phyloP scores from a whole-genome alignment of 92 coral and sea anemone species.

The Actinostola sp. region DNA sequence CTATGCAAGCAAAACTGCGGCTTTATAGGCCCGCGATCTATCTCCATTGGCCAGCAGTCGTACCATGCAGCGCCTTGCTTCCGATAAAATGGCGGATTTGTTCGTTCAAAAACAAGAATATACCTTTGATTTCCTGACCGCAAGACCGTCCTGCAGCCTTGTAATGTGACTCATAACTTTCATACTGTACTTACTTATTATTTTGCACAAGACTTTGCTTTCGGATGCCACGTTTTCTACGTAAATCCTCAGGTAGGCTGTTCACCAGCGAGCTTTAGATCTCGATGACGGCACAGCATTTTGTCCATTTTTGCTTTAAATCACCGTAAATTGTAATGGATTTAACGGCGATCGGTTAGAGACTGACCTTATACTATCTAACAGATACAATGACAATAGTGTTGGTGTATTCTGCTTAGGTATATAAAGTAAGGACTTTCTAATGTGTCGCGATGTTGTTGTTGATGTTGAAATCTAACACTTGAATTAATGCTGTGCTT shows the following conservation, averaged over 20 bases:
- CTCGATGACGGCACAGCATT: neutral
- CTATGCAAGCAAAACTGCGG: too few species aligned
- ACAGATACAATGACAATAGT: too few species aligned
- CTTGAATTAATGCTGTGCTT: too few species aligned
- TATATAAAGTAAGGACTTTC: too few species aligned
- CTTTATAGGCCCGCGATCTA: slow-evolving; percentile 30
- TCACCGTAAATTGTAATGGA: neutral
- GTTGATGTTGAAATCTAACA: too few species aligned
- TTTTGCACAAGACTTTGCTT: slow-evolving; percentile 7
- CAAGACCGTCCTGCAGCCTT: neutral
- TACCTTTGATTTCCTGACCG: slow-evolving; percentile 13
- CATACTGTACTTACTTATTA: neutral
- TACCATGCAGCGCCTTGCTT: slow-evolving; percentile 60
- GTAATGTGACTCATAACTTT: slow-evolving; percentile 25
- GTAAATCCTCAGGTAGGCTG: slow-evolving; percentile 71
- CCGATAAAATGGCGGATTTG: slow-evolving; percentile 39
- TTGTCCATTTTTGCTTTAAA: too few species aligned
- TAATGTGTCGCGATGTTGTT: too few species aligned
- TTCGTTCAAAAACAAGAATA: slow-evolving; percentile 24
- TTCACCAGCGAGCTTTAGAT: neutral
- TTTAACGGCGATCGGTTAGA: too few species aligned
- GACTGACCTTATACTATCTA: too few species aligned
- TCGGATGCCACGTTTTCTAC: slow-evolving; percentile 93
- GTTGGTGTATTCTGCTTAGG: too few species aligned
- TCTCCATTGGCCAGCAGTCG: slow-evolving; percentile 67